These are phyloP conservation scores for Typhlichthys eigenmanni DNA, from an alignment of 2,797 vertebrate genomes.

Conservation along the genomic window DNA sequence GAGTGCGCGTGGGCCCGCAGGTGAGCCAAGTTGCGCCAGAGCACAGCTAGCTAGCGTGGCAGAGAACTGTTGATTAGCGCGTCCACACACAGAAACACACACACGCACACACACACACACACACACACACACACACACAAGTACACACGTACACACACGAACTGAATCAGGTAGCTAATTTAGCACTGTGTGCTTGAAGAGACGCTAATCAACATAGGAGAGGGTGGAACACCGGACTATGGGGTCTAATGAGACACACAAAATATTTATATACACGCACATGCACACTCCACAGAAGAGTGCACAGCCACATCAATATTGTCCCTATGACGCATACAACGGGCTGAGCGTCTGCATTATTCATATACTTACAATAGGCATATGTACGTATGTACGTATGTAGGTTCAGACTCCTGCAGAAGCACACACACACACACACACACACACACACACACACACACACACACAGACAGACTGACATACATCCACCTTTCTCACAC, in stretches of 20 bases:
- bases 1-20: constrained; percentile 45
- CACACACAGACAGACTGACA: no score
- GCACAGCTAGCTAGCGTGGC: constrained; percentile 48
- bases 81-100: constrained; percentile 21
- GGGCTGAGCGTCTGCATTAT: background rate
- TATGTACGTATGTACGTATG: background rate
- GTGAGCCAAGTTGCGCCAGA: constrained; percentile 48
- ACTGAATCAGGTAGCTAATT: constrained; percentile 51
- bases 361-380: no score
- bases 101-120: constrained; percentile 14
- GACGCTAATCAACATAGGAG: constrained; percentile 59
- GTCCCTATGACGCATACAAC: background rate
- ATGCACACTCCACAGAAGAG: background rate
- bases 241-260: constrained; percentile 52
- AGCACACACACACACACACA: background rate
- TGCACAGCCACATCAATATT: constrained; percentile 13
- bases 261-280: constrained; percentile 10
- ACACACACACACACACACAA: constrained; percentile 6
- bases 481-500: constrained; percentile 7
- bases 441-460: constrained; percentile 4
- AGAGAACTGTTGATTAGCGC: constrained; percentile 61
- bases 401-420: constrained; percentile 3
- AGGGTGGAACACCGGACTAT: constrained; percentile 54
- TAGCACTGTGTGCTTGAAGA: constrained; percentile 41
- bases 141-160: constrained; percentile 2